Evolutionary conservation across 2,888 invertebrate genomes (phyloP).

Genomic region (Lepidocyrtinus sp.): DNA sequence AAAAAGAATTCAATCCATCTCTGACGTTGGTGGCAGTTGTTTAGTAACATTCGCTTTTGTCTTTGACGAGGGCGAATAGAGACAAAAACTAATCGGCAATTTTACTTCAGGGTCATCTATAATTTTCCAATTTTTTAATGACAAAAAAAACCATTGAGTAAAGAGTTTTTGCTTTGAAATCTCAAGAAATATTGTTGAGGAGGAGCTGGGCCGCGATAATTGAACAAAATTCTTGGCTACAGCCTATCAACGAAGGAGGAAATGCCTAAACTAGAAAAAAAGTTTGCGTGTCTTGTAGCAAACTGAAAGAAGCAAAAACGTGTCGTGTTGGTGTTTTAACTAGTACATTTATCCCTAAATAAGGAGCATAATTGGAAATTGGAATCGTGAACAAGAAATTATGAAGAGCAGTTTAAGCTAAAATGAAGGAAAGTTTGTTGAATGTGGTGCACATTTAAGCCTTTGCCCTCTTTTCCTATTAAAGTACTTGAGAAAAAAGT

Average conservation of each 20-base stretch:
- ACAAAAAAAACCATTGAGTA: background rate
- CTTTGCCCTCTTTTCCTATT: background rate
- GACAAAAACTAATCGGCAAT: background rate
- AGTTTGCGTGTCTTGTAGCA: background rate
- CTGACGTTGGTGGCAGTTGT: too few species aligned
- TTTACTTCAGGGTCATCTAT: conserved; percentile 30
- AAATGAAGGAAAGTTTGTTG: conserved; percentile 8
- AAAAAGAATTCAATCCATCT: too few species aligned
- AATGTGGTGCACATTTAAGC: background rate
- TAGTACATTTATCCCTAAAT: conserved; percentile 6
- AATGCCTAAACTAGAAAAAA: background rate
- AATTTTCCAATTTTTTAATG: background rate
- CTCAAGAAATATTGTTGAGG: background rate
- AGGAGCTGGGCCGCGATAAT: conserved; percentile 7
- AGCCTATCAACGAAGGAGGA: background rate
- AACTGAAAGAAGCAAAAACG: background rate
- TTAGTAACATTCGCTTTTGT: too few species aligned
- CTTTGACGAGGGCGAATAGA: too few species aligned
- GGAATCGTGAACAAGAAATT: conserved; percentile 13
- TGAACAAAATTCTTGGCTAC: background rate
- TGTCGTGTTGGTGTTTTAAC: conserved; percentile 10
- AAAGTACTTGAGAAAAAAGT: too few species aligned
- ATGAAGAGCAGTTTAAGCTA: background rate
- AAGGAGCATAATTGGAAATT: conserved; percentile 9
- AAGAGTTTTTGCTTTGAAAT: background rate